Base-by-base conservation (phyloP, 2,113 vertebrate genomes). In the Tympanuchus pallidicinctus region DNA sequence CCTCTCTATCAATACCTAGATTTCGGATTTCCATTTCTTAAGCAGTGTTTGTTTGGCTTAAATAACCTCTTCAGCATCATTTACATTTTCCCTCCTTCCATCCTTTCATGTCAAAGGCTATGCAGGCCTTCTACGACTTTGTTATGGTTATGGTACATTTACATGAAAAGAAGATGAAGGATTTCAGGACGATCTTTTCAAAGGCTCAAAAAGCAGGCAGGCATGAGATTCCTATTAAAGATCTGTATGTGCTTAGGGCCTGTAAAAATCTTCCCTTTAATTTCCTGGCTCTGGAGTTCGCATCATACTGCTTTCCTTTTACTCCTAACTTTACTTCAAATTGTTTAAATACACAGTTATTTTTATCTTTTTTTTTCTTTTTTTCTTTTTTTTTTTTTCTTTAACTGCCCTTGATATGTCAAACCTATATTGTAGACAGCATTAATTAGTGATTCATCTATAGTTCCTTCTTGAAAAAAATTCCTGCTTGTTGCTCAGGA, bases 391-490 rank as follows among this genome's bases (percentile, higher is more conserved):
- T 45, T 25, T 8, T 14, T 16, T 25, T 14, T 14, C 74, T 86
- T 77, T 32, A 36, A 14, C 3, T 82, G 32, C 18, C 28, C 25
- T 14, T 74, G 27, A 40, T 34, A 90, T 86, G 28, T 78, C 52
- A 74, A 76, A 84, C 32, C 52, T 71, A 16, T 4, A 38, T 59
- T 72, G 28, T 57, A 86, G 63, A 78, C 7, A 43, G 18, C 64
- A 88, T 90, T 81, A 86, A 22, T 86, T 84, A 78, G 17, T 45
- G 57, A 82, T 93, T 78, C 70, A 79, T 86, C 57, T 82, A 4
- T 32, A 93, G 82, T 38, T 59, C 34, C 27, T 73, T 92, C 70
- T 86, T 93, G 74, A 93, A 93, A 89, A 54, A n/a, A 89, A 82
- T 78, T 90, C 25, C 30, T 87, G 32, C 48, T 74, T 95, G 38